Percentiles rank a stretch among this genome's conserved stretches.
phyloP scores from a whole-genome alignment of 2,888 invertebrate species.

The Idaea biselata region DNA sequence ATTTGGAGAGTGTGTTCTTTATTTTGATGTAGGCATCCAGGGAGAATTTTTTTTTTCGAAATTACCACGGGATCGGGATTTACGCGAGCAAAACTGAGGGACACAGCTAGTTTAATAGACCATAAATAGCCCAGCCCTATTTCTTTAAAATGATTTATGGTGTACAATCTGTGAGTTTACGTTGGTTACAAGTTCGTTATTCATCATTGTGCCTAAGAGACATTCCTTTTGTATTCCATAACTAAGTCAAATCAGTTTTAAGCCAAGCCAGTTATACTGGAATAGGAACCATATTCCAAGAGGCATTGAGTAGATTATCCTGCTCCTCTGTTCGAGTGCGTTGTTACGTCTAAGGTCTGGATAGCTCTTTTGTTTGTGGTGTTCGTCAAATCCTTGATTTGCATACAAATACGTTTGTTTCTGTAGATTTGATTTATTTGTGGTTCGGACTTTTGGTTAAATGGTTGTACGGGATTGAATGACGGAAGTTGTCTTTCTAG shows the following conservation, averaged over 20 bases:
- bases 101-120: neutral
- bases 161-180: neutral
- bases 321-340: neutral
- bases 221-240: conserved; percentile 1
- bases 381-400: conserved; percentile 24
- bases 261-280: neutral
- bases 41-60: neutral
- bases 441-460: conserved; percentile 2
- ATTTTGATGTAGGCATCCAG: too few relatives aligned
- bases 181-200: neutral
- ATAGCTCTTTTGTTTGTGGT: conserved; percentile 19
- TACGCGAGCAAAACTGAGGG: neutral
- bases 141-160: neutral
- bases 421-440: conserved; percentile 8
- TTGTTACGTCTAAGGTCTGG: neutral
- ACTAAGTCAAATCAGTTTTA: neutral
- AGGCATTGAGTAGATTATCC: neutral
- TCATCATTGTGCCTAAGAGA: neutral
- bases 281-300: neutral
- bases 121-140: neutral
- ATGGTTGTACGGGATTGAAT: neutral
- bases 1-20: too few relatives aligned
- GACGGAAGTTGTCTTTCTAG: neutral
- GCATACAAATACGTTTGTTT: conserved; percentile 20
- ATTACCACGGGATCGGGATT: neutral